These are phyloP conservation scores for Orthonevra nobilis DNA, from an alignment of 2,888 invertebrate genomes.

Conservation along the genomic window DNA sequence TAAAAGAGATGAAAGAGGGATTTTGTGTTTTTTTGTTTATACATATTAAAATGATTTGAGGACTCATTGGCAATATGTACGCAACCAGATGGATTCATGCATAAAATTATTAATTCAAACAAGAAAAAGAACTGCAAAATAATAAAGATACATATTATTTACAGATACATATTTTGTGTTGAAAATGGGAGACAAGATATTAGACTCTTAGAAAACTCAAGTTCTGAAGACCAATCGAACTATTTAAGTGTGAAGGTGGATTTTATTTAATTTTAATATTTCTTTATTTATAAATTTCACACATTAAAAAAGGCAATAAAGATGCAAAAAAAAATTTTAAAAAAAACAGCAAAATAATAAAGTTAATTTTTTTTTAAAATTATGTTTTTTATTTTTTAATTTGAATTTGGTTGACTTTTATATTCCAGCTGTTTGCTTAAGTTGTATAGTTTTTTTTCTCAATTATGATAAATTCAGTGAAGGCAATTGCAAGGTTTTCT, in stretches of 20 bases:
- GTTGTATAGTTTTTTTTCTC: too few relatives aligned
- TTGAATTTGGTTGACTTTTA: too few relatives aligned
- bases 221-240: too few relatives aligned
- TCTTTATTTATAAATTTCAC: constrained; percentile 53
- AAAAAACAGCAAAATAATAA: constrained; percentile 58
- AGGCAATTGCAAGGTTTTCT: too few relatives aligned
- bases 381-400: too few relatives aligned
- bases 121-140: constrained; percentile 1
- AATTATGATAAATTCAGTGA: too few relatives aligned
- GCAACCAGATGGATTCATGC: constrained; percentile 3
- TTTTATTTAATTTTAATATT: constrained; percentile 44
- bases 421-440: too few relatives aligned
- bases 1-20: constrained; percentile 33
- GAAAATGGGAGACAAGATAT: constrained; percentile 28
- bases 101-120: background rate
- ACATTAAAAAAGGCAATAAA: constrained; percentile 29
- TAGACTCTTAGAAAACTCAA: background rate
- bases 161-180: too few relatives aligned
- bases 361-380: constrained; percentile 57
- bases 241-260: constrained; percentile 27
- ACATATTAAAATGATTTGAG: constrained; percentile 22
- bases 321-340: background rate
- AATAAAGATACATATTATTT: too few relatives aligned
- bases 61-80: constrained; percentile 25
- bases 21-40: too few relatives aligned